phyloP scores from a whole-genome alignment of 2,888 invertebrate species.

The Cantharis lateralis region DNA sequence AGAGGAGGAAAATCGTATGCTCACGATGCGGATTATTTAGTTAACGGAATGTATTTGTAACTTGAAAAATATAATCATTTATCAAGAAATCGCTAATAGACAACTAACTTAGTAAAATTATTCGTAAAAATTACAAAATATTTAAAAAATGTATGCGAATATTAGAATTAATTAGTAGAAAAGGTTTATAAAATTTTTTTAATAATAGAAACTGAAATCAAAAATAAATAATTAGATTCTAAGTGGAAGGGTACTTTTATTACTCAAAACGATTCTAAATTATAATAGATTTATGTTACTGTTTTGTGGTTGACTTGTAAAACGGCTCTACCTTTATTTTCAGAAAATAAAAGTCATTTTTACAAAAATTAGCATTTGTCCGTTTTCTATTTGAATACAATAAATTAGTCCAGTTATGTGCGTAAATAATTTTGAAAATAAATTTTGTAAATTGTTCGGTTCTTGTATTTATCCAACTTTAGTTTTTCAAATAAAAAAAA shows the following conservation, averaged over 20 bases:
- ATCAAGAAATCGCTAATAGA: neutral
- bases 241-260: neutral
- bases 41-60: slow-evolving; percentile 97
- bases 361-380: neutral
- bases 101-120: neutral
- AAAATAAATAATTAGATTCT: neutral
- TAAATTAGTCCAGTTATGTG: neutral
- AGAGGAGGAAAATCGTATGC: slow-evolving; percentile 82
- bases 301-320: neutral
- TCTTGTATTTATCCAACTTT: too few species aligned
- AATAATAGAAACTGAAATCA: neutral
- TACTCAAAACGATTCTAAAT: neutral
- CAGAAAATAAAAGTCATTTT: neutral
- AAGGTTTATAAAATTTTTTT: neutral
- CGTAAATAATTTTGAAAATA: neutral
- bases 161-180: neutral
- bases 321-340: neutral
- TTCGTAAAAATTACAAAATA: neutral
- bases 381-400: neutral
- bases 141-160: neutral
- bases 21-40: slow-evolving; percentile 94
- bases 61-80: neutral
- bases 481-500: too few species aligned
- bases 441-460: too few species aligned
- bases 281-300: neutral